Evolutionary conservation across 2,797 vertebrate species (phyloP).

Genomic region (Bradypus variegatus): DNA sequence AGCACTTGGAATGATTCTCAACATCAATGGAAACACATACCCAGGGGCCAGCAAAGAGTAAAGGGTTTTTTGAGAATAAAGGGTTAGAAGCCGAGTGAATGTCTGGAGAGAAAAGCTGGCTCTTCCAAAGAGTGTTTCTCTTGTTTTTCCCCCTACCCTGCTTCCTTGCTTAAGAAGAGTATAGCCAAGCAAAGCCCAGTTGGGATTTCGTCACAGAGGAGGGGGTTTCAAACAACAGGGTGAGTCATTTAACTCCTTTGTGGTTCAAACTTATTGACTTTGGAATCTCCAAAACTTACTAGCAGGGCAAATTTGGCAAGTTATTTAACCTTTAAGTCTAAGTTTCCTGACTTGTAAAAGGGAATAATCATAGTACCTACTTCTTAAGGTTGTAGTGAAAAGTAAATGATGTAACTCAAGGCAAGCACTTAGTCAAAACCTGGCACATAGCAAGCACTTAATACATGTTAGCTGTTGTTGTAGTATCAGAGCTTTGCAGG

Average conservation of each 20-base stretch:
- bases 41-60: conserved; percentile 40
- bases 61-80: conserved; percentile 41
- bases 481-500: neutral
- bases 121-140: conserved; percentile 26
- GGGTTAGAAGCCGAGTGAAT: conserved; percentile 37
- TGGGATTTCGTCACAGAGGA: neutral
- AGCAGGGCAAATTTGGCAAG: neutral
- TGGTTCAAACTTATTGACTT: conserved; percentile 7
- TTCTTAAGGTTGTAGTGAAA: neutral
- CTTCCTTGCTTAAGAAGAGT: neutral
- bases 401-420: neutral
- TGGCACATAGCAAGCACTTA: neutral
- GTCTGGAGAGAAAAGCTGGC: conserved; percentile 25
- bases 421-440: neutral
- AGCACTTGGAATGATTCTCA: conserved; percentile 17
- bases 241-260: neutral
- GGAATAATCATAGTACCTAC: neutral
- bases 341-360: conserved; percentile 37
- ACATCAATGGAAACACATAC: conserved; percentile 59
- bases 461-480: neutral
- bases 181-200: neutral
- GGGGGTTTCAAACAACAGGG: neutral
- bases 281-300: neutral
- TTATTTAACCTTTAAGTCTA: conserved; percentile 44
- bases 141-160: neutral